phyloP scores from a whole-genome alignment of 1,140 invertebrate species.

The Alviniconcha marisindica region DNA sequence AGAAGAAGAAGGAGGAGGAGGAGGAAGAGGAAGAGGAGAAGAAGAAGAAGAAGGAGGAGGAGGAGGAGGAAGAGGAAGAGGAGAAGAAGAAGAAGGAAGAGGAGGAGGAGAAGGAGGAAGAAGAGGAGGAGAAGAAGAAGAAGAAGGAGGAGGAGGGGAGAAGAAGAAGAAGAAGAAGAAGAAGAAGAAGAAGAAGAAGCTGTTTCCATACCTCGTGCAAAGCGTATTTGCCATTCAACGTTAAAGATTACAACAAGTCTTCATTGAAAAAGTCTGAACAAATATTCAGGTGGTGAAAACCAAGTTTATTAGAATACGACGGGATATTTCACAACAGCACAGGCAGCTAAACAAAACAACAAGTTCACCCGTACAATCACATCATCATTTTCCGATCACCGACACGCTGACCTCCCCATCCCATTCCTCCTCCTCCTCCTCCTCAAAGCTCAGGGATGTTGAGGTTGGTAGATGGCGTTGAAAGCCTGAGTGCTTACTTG shows the following conservation, averaged over 20 bases:
- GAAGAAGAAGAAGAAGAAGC: neutral
- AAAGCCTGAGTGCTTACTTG: too few relatives aligned
- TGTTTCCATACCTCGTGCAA: neutral
- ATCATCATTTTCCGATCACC: neutral
- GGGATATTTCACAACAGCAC: neutral
- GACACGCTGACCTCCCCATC: neutral
- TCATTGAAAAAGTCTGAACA: neutral
- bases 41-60: neutral
- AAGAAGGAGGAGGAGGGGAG: neutral
- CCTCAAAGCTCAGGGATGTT: too few relatives aligned
- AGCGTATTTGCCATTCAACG: neutral
- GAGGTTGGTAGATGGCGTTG: too few relatives aligned
- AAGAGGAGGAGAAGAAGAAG: neutral
- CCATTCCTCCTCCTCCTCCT: neutral
- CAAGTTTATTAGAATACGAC: neutral
- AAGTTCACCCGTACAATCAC: too few relatives aligned
- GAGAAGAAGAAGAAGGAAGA: neutral
- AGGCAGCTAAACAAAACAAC: too few relatives aligned
- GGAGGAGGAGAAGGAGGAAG: neutral
- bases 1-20: neutral
- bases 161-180: conserved; percentile 3
- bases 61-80: neutral
- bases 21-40: neutral
- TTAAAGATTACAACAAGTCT: neutral
- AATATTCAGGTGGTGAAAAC: neutral